A percentile compares a stretch with the other conserved stretches of the same genome.
These are phyloP conservation scores for Rhabditoides inermis DNA, from an alignment of 2,888 invertebrate genomes.

Conservation along the genomic window DNA sequence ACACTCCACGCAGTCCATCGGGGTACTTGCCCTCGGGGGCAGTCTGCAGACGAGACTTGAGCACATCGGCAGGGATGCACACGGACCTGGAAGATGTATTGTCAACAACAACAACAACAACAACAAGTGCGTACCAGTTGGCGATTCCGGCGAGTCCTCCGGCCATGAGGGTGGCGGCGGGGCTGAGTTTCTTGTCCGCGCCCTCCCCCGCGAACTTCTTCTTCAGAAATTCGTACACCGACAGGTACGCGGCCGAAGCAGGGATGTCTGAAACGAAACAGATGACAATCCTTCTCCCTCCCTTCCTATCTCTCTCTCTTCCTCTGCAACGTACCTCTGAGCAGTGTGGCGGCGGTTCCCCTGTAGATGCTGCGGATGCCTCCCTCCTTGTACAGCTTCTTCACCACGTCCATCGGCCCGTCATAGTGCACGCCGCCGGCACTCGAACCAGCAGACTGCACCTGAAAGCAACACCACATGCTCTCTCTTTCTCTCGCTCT, in stretches of 20 bases:
- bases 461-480: conserved; percentile 15
- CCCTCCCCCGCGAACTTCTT: conserved; percentile 62
- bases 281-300: not conserved
- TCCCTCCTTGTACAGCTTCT: conserved; percentile 75
- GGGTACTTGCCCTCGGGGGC: conserved; percentile 91
- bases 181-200: conserved; percentile 39
- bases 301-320: too few relatives aligned
- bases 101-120: not conserved
- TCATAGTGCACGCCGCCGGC: conserved; percentile 63
- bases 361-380: conserved; percentile 86
- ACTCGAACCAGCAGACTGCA: conserved; percentile 35
- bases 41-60: conserved; percentile 93
- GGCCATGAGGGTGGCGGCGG: conserved; percentile 65
- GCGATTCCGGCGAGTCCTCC: conserved; percentile 93
- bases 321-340: conserved; percentile 62
- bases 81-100: conserved; percentile 55
- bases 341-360: conserved; percentile 76
- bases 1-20: conserved; percentile 81
- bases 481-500: not conserved
- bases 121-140: conserved; percentile 67
- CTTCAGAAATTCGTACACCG: conserved; percentile 87
- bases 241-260: conserved; percentile 94
- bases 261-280: conserved; percentile 71
- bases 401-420: conserved; percentile 84
- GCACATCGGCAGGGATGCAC: conserved; percentile 94